A percentile compares a stretch with the other conserved stretches of the same genome.
phyloP scores from a whole-genome alignment of 2,797 vertebrate genomes.

The Novumbra hubbsi region DNA sequence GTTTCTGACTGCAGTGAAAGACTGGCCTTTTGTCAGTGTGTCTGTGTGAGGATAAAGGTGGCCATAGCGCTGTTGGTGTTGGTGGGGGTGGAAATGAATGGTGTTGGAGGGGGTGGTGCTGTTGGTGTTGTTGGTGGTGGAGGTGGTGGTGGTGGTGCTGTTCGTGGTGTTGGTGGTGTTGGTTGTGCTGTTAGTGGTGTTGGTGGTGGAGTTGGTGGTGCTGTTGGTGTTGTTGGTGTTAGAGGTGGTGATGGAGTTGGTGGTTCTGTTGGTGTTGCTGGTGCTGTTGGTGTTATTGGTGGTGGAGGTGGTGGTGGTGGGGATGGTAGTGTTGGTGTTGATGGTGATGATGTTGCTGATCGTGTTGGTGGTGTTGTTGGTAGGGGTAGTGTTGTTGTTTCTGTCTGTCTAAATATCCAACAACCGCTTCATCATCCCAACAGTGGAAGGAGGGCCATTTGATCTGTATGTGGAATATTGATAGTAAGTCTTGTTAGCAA shows the following conservation, averaged over 20 bases:
- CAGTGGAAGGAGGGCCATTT: background rate
- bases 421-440: background rate
- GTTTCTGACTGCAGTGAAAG: constrained; percentile 33
- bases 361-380: too few relatives aligned
- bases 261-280: too few relatives aligned
- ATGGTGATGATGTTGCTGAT: too few relatives aligned
- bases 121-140: background rate
- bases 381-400: background rate
- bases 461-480: background rate
- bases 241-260: too few relatives aligned
- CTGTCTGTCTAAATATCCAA: constrained; percentile 14
- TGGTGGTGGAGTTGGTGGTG: background rate
- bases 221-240: too few relatives aligned
- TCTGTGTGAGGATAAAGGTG: constrained; percentile 19
- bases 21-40: constrained; percentile 32
- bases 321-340: too few relatives aligned
- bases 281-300: too few relatives aligned
- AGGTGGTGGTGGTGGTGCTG: background rate
- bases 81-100: background rate
- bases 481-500: constrained; percentile 21
- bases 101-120: background rate
- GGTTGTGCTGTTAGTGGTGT: too few relatives aligned
- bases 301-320: too few relatives aligned
- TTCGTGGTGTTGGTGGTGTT: too few relatives aligned
- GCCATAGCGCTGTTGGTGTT: too few relatives aligned